phyloP scores from a whole-genome alignment of 1,140 invertebrate species.

The Acromyrmex charruanus region DNA sequence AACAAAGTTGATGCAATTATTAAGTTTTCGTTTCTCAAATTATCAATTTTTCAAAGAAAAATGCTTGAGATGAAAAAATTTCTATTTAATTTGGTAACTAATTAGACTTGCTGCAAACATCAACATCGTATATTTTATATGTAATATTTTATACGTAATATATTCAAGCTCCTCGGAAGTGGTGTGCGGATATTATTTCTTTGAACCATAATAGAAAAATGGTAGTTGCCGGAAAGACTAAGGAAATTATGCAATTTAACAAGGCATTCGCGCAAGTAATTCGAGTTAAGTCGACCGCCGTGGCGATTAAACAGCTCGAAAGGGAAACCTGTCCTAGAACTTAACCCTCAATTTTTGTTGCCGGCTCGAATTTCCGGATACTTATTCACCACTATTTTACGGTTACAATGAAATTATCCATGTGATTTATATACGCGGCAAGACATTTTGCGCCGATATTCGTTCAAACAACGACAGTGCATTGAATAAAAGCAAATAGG shows the following conservation, averaged over 20 bases:
- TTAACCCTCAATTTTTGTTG: slow-evolving; percentile 59
- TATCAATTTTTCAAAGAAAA: neutral
- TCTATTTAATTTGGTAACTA: neutral
- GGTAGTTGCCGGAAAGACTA: slow-evolving; percentile 12
- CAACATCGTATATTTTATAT: neutral
- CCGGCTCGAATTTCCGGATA: slow-evolving; percentile 22
- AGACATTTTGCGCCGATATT: slow-evolving; percentile 34
- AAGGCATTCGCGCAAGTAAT: slow-evolving; percentile 56
- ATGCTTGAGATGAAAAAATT: neutral
- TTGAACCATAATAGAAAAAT: slow-evolving; percentile 30
- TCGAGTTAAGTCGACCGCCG: slow-evolving; percentile 51
- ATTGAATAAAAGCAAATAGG: slow-evolving; percentile 13
- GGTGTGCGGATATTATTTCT: neutral
- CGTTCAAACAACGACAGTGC: slow-evolving; percentile 11
- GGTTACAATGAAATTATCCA: slow-evolving; percentile 41
- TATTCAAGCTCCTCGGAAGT: neutral
- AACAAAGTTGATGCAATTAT: neutral
- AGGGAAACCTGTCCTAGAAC: slow-evolving; percentile 50
- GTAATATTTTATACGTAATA: too few relatives aligned
- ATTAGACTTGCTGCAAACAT: neutral
- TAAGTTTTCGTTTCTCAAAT: neutral
- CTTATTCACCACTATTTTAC: slow-evolving; percentile 19
- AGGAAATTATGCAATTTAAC: slow-evolving; percentile 63
- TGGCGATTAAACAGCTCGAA: slow-evolving; percentile 53
- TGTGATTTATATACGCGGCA: slow-evolving; percentile 32